Conservation (phyloP, 2,888 invertebrate genomes). For the Drosophila cracens region DNA sequence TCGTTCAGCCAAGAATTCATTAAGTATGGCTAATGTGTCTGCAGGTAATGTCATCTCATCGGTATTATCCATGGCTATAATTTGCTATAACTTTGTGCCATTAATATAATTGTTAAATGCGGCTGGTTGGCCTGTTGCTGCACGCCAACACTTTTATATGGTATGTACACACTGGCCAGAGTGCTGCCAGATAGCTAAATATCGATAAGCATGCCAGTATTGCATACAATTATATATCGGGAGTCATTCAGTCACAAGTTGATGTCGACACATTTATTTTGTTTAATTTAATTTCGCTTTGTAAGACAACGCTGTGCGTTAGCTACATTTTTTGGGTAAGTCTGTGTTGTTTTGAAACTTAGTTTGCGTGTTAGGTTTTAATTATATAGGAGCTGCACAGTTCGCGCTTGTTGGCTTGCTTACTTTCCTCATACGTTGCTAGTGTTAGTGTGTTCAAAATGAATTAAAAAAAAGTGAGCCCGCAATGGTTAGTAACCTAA, state of each 20-base stretch:
- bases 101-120: conserved; percentile 10
- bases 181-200: conserved; percentile 1
- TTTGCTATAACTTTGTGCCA: background rate
- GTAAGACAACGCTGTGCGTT: conserved; percentile 36
- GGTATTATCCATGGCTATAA: conserved; percentile 81
- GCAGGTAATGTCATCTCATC: conserved; percentile 89
- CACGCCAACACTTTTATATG: background rate
- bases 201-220: conserved; percentile 30
- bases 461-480: conserved; percentile 20
- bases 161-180: conserved; percentile 35
- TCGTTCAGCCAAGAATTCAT: conserved; percentile 91
- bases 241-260: conserved; percentile 29
- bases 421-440: conserved; percentile 16
- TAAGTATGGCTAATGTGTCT: conserved; percentile 90
- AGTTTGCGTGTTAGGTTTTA: background rate
- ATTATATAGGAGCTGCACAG: conserved; percentile 10
- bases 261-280: conserved; percentile 51
- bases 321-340: conserved; percentile 38
- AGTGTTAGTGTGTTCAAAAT: conserved; percentile 24
- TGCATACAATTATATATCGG: conserved; percentile 28
- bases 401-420: conserved; percentile 24
- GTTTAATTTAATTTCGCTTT: conserved; percentile 45
- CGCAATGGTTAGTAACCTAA: conserved; percentile 37
- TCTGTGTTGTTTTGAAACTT: background rate
- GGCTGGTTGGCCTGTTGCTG: conserved; percentile 4